Evolutionary conservation across 2,888 invertebrate species (phyloP), one percentile per base, ranked within the genome.

Genomic region (Macaria notata): DNA sequence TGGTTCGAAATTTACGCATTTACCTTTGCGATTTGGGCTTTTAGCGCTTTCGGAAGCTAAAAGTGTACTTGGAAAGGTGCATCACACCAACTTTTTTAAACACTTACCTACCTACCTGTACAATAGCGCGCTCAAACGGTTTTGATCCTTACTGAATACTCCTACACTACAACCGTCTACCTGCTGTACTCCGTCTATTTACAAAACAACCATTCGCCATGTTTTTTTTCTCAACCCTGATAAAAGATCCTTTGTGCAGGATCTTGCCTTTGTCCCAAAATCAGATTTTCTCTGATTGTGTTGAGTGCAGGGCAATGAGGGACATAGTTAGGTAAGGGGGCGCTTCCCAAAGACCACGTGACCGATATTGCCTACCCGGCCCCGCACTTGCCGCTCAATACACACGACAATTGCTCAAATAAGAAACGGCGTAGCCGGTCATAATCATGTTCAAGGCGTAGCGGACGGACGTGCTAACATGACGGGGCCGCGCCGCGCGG

Each of bases 81-180:
- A 80, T 77, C 75, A 65, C 68, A 66, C 69, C 65, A 65, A 62
- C 61, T 73, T 75, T 78, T 69, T 65, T 60, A 50, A 19, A 19
- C 19, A 19, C 19, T 19, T 19, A 19, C 19, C 70, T 72, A 66
- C 60, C 63, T 70, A 70, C 56, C 59, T 59, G 68, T 54, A 56
- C 33, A 29, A 55, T 39, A 53, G 47, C 54, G 45, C 54, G 51
- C 53, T 61, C 61, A 72, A 78, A 79, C 79, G 78, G 78, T 81
- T 81, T 69, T 64, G 67, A 79, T 74, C 73, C 75, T 75, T 41
- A 36, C 7, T 83, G 83, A 83, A 86, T 86, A 83, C 88, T 86
- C 88, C 88, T 86, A 89, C 87, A 85, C 88, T 86, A 89, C 87
- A 85, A 88, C 79, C 83, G 76, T 84, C 88, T 90, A 90, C 90